Evolutionary conservation across 1,140 invertebrate genomes (phyloP), one percentile per base, ranked within the genome.

Genomic region (Heliconius hermathena): DNA sequence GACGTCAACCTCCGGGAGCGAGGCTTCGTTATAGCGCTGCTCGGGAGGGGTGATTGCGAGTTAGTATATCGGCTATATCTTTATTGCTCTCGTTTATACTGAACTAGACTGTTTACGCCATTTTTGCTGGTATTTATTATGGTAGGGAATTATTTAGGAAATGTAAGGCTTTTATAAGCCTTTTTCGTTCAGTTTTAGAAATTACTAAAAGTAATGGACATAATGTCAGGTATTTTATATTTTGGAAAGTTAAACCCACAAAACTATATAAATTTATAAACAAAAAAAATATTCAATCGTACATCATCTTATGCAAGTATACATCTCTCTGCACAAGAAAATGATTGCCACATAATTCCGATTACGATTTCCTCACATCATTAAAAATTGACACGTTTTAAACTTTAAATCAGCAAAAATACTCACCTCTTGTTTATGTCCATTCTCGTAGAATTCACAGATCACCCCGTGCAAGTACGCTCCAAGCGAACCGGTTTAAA

Each of bases 1-100:
- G 90, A 83, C 89, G 79, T 82, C 84, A 88, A 89, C 89, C 89
- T 85, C 76, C 26, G 78, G 74, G 78, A 79, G 77, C 71, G 54
- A 74, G 36, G 71, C 77, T 79, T 79, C 54, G 71, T 78, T 78
- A 77, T 72, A 52, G 70, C 41, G 71, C 71, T 66, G 54, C 72
- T 78, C 18, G 75, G 70, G 76, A 72, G 33, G 46, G 70, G 76
- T 13, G 60, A 71, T 38, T 77, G 76, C 70, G 75, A 72, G 29
- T 72, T 72, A 41, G 71, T 72, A 72, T 72, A 36, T 71, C 33
- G 26, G 26, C 70, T 71, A 72, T 41, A 72, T 72, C 71, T 72
- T 72, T 72, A 72, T 72, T 72, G 29, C 29, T 72, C 71, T 38
- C 71, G 60, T 29, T 66, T 66, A 26, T 66, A 66, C 60, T 16